Evolutionary conservation across 2,888 invertebrate species (phyloP), one percentile per base, ranked within the genome.

Genomic region (Dorcus parallelipipedus): DNA sequence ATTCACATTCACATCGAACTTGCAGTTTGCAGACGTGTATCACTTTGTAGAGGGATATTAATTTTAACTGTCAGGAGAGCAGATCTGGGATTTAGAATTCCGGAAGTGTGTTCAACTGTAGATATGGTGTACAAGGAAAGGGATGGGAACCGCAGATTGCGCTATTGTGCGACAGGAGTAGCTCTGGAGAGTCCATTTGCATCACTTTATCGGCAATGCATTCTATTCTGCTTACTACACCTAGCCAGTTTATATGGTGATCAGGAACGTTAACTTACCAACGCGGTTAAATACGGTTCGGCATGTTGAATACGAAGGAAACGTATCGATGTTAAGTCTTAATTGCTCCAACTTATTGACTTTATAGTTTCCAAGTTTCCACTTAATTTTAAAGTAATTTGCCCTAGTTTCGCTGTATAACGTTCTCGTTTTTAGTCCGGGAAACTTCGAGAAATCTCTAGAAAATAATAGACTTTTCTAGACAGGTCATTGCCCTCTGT

Each of bases 141-240:
- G 65, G 61, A 66, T 64, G 62, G 62, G 63, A 63, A 63, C 57
- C 60, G 55, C 67, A 67, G 69, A 70, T 70, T 70, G 69, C 67
- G 68, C 66, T 64, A 70, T 71, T 71, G 71, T 71, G 66, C 61
- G 63, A 63, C 60, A 61, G 63, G 63, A 67, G 69, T 67, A 63
- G 66, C 65, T 67, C 64, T 67, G 62, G 63, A 65, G 64, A 64
- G 69, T 68, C 69, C 66, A 71, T 71, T 71, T 70, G 68, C 71
- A 71, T 71, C 67, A 65, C 67, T 70, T 69, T 71, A 69, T 68
- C 67, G 67, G 65, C 64, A 63, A 61, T 59, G 62, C 57, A 42
- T 56, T 56, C 50, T 38, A 42, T 49, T 38, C 43, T 43, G 49
- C 23, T 23, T 17, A 33, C 52, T 17, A 42, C 54, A 54, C 43